A percentile compares a stretch with the other conserved stretches of the same genome.
These are phyloP conservation scores for Agrochola lychnidis DNA, from an alignment of 2,888 invertebrate species.

Conservation along the genomic window DNA sequence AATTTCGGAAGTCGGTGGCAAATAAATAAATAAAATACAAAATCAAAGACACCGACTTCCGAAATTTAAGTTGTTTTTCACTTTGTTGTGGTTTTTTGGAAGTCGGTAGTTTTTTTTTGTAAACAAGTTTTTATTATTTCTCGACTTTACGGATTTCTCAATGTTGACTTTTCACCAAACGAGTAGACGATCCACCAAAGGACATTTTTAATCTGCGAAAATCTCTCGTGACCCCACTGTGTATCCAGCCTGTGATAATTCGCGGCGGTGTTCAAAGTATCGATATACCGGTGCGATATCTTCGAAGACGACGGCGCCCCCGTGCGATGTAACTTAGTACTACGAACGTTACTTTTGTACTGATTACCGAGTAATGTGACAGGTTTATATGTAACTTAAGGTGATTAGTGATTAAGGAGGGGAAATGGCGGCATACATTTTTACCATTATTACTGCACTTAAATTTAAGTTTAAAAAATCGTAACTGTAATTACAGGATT, in stretches of 20 bases:
- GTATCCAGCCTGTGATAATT: slow-evolving; percentile 54
- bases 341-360: slow-evolving; percentile 46
- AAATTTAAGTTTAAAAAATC: background rate
- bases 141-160: background rate
- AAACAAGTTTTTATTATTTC: background rate
- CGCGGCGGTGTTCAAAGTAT: slow-evolving; percentile 75
- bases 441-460: background rate
- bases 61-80: too few relatives aligned
- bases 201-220: background rate
- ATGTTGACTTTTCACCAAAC: background rate
- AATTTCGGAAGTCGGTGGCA: too few relatives aligned
- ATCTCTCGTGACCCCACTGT: slow-evolving; percentile 45
- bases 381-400: slow-evolving; percentile 34
- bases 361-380: slow-evolving; percentile 63
- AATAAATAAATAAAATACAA: too few relatives aligned
- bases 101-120: too few relatives aligned
- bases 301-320: slow-evolving; percentile 71
- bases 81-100: too few relatives aligned
- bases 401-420: slow-evolving; percentile 28
- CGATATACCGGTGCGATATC: slow-evolving; percentile 71
- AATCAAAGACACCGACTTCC: too few relatives aligned
- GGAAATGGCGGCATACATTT: background rate
- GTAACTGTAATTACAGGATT: background rate
- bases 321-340: slow-evolving; percentile 52
- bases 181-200: background rate